Evolutionary conservation across 2,113 vertebrate species (phyloP), one percentile per base, ranked within the genome.

Genomic region (Oophaga pumilio): DNA sequence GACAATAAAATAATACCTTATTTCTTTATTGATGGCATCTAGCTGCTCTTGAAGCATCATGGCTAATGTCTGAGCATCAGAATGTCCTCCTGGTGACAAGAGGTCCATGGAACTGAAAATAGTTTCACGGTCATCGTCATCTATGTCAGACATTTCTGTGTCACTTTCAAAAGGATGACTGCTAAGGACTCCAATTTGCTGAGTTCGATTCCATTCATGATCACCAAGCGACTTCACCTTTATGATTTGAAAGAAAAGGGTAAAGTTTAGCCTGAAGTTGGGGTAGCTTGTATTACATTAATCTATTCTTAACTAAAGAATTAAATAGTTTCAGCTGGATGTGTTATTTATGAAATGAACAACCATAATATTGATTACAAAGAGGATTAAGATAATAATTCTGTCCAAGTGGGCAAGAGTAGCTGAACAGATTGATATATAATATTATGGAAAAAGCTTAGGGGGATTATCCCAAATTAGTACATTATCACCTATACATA

Each of bases 31-130:
- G 91, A 99, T 99, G 33, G 98, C 98, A 92, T 99, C 98, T 79
- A 99, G 90, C 89, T 99, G 98, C 89, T 99, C 98, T 90, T 99
- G 98, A 92, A 99, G 96, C 98, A 99, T 99, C 97, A 99, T 98
- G 89, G 98, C 98, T 87, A 99, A 93, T 0, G 98, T 99, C 89
- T 99, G 98, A 33, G 98, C 98, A 80, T 99, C 98, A 0, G 98
- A 99, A 94, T 99, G 98, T 26, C 98, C 98, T 0, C 97, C 93
- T 71, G 98, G 98, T 33, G 98, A 99, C 50, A 99, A 95, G 88
- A 99, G 94, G 91, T 99, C 98, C 97, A 99, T 98, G 84, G 98
- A 99, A 91, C 98, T 99, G 91, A 99, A 99, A 91, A 99, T 90
- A 0, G 98, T 99, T 92, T 99, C 98, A 91, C 97, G 94, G 57